Conservation (phyloP, 2,888 invertebrate species). For the Agrotis puta region DNA sequence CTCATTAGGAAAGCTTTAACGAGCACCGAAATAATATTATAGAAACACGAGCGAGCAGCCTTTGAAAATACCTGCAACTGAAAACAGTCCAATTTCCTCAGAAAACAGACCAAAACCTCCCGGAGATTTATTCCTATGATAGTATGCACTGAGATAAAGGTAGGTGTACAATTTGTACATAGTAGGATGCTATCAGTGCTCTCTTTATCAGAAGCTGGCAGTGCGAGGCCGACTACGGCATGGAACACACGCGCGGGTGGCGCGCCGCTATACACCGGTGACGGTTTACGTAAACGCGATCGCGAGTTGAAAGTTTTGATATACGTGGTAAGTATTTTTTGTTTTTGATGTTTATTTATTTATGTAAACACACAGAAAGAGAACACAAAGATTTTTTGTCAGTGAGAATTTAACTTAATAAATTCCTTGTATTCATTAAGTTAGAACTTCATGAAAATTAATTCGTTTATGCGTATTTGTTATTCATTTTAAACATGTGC, state of each 20-base stretch:
- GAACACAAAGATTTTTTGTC: not conserved
- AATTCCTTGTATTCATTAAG: not conserved
- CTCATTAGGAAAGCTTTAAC: slow-evolving; percentile 10
- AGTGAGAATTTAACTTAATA: not conserved
- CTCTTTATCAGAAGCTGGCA: slow-evolving; percentile 65
- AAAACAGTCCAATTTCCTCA: slow-evolving; percentile 42
- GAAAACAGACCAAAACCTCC: slow-evolving; percentile 34
- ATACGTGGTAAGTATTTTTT: slow-evolving; percentile 66
- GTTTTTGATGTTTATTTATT: not conserved
- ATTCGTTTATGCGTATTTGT: no score
- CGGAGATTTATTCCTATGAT: slow-evolving; percentile 41
- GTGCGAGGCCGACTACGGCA: slow-evolving; percentile 69
- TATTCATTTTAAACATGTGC: not conserved
- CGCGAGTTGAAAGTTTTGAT: slow-evolving; percentile 67
- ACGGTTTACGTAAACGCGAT: slow-evolving; percentile 63
- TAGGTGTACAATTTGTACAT: slow-evolving; percentile 47
- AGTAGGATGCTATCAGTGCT: slow-evolving; percentile 61
- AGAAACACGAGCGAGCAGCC: not conserved
- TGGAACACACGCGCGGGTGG: slow-evolving; percentile 70
- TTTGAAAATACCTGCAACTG: not conserved
- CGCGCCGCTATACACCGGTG: slow-evolving; percentile 37
- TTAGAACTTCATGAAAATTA: not conserved
- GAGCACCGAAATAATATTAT: not conserved
- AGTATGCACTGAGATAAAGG: slow-evolving; percentile 37
- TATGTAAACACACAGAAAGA: no score